phyloP scores from a whole-genome alignment of 2,113 vertebrate genomes.

The Arizona elegans region DNA sequence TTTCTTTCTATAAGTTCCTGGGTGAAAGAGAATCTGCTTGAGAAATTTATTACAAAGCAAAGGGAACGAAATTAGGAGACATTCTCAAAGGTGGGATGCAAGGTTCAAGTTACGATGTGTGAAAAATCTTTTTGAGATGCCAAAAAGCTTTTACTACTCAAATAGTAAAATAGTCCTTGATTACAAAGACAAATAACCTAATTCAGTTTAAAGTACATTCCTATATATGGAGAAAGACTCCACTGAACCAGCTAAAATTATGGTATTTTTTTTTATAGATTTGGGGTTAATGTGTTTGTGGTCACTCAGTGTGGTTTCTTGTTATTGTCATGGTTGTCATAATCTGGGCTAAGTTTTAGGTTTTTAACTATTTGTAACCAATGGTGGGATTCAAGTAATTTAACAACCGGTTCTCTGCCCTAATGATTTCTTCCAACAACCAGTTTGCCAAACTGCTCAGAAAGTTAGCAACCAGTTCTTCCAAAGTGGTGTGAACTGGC shows the following conservation, averaged over 20 bases:
- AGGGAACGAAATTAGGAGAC: not conserved
- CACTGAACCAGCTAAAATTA: not conserved
- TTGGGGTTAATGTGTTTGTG: not conserved
- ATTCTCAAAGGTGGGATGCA: not conserved
- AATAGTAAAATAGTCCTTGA: not conserved
- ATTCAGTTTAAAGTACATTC: not conserved
- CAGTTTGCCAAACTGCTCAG: too few species aligned
- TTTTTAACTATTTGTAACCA: not conserved
- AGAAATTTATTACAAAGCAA: not conserved
- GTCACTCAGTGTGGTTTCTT: not conserved
- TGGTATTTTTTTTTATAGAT: not conserved
- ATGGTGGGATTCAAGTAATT: too few species aligned
- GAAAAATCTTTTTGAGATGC: not conserved
- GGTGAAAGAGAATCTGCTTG: not conserved
- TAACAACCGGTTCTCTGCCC: too few species aligned
- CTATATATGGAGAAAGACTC: not conserved
- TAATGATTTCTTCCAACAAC: too few species aligned
- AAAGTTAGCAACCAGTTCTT: too few species aligned
- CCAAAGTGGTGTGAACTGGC: too few species aligned
- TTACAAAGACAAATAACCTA: not conserved
- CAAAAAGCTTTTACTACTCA: not conserved
- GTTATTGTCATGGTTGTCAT: not conserved
- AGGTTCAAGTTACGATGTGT: not conserved
- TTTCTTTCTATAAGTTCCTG: not conserved
- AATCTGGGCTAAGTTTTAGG: not conserved